These are phyloP conservation scores for Neopelma chrysocephalum DNA, from an alignment of 2,797 vertebrate genomes.

Conservation along the genomic window DNA sequence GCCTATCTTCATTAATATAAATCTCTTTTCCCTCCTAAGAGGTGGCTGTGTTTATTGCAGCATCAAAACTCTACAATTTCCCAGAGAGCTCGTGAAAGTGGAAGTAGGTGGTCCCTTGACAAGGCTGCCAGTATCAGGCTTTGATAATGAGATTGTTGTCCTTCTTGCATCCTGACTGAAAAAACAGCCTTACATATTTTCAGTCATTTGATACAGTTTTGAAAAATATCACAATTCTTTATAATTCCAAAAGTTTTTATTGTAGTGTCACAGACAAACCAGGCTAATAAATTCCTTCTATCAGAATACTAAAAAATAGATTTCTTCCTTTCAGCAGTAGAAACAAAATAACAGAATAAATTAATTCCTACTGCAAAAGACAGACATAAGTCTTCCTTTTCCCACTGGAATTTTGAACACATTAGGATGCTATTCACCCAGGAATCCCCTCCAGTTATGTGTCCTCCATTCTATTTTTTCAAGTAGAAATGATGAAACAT, in stretches of 20 bases:
- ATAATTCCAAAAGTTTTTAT: not conserved
- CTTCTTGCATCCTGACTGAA: not conserved
- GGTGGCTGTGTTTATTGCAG: not conserved
- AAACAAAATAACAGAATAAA: not conserved
- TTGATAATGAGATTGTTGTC: not conserved
- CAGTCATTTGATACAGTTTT: not conserved
- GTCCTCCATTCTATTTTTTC: not conserved
- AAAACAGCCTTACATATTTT: not conserved
- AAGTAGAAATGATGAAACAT: not conserved
- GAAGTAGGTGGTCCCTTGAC: not conserved
- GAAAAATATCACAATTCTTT: not conserved
- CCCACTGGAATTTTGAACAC: not conserved
- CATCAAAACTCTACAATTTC: not conserved
- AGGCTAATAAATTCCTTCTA: not conserved
- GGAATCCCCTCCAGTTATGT: not conserved
- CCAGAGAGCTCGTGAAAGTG: not conserved
- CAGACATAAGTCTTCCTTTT: not conserved
- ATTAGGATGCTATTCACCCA: not conserved
- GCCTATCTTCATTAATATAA: not conserved
- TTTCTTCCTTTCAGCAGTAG: not conserved
- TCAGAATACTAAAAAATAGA: not conserved
- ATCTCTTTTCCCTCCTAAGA: not conserved
- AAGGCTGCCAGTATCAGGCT: not conserved
- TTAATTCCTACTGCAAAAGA: conserved; percentile 2
- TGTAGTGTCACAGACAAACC: not conserved